Conservation (phyloP, 2,888 invertebrate species). For the Plusia festucae region DNA sequence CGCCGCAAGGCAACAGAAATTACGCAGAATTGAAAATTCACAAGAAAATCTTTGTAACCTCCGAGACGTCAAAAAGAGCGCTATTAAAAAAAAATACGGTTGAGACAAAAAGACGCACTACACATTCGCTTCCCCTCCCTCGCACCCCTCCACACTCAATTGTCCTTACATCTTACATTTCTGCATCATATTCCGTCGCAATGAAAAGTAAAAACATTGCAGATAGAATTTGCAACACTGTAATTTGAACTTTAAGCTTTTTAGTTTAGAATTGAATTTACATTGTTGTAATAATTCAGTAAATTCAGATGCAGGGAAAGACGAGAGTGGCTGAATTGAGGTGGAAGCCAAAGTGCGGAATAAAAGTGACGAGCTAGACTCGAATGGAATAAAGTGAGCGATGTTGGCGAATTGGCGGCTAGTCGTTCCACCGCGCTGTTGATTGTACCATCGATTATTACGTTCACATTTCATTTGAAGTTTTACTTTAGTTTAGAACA, state of each 20-base stretch:
- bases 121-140: constrained; percentile 72
- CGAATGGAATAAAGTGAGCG: constrained; percentile 63
- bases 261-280: constrained; percentile 52
- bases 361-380: constrained; percentile 82
- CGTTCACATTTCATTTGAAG: constrained; percentile 36
- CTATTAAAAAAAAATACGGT: constrained; percentile 67
- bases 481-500: background rate
- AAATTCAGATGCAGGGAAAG: constrained; percentile 84
- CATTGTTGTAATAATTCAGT: constrained; percentile 58
- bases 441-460: constrained; percentile 55
- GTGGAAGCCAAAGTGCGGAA: constrained; percentile 86
- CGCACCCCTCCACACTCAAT: constrained; percentile 73
- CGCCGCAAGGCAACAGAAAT: constrained; percentile 27
- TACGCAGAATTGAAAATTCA: constrained; percentile 33
- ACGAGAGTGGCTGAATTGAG: constrained; percentile 86
- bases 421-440: constrained; percentile 45
- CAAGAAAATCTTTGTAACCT: constrained; percentile 42
- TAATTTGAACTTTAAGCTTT: constrained; percentile 43
- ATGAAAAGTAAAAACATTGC: constrained; percentile 87
- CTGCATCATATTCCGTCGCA: constrained; percentile 87
- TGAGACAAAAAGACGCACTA: constrained; percentile 76
- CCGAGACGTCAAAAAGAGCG: constrained; percentile 71
- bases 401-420: constrained; percentile 59
- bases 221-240: constrained; percentile 56
- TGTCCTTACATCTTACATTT: constrained; percentile 88